A percentile compares a stretch with the other conserved stretches of the same genome.
Conservation (phyloP, 2,113 vertebrate genomes). For the Kryptolebias marmoratus region DNA sequence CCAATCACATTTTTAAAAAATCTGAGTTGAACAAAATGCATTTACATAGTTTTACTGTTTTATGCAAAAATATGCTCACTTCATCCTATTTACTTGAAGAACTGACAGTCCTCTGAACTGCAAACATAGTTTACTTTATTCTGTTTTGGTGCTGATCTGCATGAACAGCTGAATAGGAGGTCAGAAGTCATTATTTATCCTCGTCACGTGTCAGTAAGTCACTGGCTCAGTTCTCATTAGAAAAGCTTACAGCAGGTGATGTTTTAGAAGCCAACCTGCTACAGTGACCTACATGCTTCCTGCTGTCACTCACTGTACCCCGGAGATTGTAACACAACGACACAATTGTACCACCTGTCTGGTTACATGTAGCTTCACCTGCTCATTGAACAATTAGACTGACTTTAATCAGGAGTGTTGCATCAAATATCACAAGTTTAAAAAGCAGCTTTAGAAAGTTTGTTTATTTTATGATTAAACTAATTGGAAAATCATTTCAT, state of each 20-base stretch:
- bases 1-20: background rate
- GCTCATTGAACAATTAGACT: background rate
- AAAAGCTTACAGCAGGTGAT: slow-evolving; percentile 52
- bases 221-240: slow-evolving; percentile 38
- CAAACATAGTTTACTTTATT: background rate
- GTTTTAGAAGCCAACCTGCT: slow-evolving; percentile 36
- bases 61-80: background rate
- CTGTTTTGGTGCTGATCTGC: background rate
- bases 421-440: background rate
- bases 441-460: background rate
- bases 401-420: background rate
- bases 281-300: slow-evolving; percentile 55
- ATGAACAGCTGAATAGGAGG: slow-evolving; percentile 6
- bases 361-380: background rate
- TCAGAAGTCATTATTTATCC: slow-evolving; percentile 9
- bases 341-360: background rate
- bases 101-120: background rate
- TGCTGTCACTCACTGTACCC: slow-evolving; percentile 28
- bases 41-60: background rate
- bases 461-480: background rate
- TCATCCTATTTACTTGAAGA: too few species aligned
- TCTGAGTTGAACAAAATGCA: background rate
- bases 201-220: slow-evolving; percentile 15
- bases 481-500: too few species aligned
- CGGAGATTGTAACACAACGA: slow-evolving; percentile 18